Evolutionary conservation across 2,888 invertebrate species (phyloP).

Genomic region (Gandaritis pyraliata): DNA sequence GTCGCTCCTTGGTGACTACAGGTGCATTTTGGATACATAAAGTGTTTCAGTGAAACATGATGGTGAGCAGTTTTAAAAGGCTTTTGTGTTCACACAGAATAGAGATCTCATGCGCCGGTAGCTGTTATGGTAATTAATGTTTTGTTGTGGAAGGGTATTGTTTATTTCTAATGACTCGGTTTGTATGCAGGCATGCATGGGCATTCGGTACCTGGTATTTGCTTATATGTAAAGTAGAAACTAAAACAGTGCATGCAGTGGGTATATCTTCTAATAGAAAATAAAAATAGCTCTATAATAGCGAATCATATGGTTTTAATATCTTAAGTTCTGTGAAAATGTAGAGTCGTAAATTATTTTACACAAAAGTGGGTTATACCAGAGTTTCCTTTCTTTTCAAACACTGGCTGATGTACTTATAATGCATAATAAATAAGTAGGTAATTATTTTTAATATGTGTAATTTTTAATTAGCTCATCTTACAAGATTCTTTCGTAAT

Average conservation of each 20-base stretch:
- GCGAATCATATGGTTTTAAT: too few species aligned
- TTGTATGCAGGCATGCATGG: slow-evolving; percentile 12
- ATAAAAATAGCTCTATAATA: too few species aligned
- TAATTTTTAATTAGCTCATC: too few species aligned
- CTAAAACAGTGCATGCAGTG: slow-evolving; percentile 9
- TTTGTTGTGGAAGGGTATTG: slow-evolving; percentile 13
- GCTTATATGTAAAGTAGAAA: slow-evolving; percentile 8
- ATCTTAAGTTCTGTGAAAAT: too few species aligned
- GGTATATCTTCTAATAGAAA: not conserved
- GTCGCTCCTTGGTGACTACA: not conserved
- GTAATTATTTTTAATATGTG: too few species aligned
- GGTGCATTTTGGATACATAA: slow-evolving; percentile 4
- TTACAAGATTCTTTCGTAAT: too few species aligned
- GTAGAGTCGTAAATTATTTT: too few species aligned
- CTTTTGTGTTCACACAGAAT: slow-evolving; percentile 20
- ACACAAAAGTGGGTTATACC: too few species aligned
- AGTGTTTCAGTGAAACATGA: slow-evolving; percentile 29
- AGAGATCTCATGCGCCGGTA: slow-evolving; percentile 15
- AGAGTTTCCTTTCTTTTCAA: too few species aligned
- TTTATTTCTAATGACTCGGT: slow-evolving; percentile 20
- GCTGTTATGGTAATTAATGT: slow-evolving; percentile 14
- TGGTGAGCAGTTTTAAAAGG: slow-evolving; percentile 37
- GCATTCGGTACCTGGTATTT: slow-evolving; percentile 16
- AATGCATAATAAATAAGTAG: too few species aligned
- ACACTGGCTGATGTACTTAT: too few species aligned